Evolutionary conservation across 2,888 invertebrate genomes (phyloP).

Genomic region (Sabellastarte sp.): DNA sequence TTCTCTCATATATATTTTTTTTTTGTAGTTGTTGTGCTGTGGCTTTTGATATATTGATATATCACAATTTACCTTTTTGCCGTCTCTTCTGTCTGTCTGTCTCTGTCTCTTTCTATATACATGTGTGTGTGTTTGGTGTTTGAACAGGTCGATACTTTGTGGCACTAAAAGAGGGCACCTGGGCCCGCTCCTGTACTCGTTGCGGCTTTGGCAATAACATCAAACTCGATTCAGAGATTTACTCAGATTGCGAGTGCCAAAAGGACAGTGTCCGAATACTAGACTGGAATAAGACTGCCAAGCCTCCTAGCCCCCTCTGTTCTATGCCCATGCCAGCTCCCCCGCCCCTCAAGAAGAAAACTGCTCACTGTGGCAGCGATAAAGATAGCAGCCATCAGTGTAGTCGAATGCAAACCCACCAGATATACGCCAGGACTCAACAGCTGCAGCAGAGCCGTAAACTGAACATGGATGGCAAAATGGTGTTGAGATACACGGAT

Average conservation of each 20-base stretch:
- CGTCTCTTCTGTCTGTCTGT: too few relatives aligned
- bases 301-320: neutral
- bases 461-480: neutral
- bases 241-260: neutral
- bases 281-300: neutral
- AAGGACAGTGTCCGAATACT: neutral
- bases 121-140: too few relatives aligned
- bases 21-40: too few relatives aligned
- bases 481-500: neutral
- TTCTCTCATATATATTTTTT: too few relatives aligned
- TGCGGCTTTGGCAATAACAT: slow-evolving; percentile 5
- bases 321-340: neutral
- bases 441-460: neutral
- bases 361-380: neutral
- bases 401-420: too few relatives aligned
- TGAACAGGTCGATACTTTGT: neutral
- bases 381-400: neutral
- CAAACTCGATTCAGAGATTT: neutral
- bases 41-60: too few relatives aligned
- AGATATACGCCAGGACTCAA: neutral
- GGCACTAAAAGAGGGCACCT: slow-evolving; percentile 8
- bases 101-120: too few relatives aligned
- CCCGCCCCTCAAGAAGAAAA: neutral
- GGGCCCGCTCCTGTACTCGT: slow-evolving; percentile 5
- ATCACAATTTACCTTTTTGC: too few relatives aligned